Evolutionary conservation across 2,888 invertebrate genomes (phyloP).

Genomic region (Leptinotarsa haldemani): DNA sequence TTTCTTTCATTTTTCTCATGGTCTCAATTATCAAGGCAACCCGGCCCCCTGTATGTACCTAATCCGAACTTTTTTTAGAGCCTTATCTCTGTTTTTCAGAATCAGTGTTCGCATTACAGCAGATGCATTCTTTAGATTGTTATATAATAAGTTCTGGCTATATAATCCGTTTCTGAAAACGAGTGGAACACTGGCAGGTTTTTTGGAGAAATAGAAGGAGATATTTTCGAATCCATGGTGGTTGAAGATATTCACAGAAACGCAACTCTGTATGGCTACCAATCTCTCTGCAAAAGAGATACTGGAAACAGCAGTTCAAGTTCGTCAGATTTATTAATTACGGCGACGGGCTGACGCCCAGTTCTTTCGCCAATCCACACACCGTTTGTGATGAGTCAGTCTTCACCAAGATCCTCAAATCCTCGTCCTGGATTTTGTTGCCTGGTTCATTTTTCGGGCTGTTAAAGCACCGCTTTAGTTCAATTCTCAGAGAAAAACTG

Average conservation of each 20-base stretch:
- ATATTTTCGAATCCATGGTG: conserved; percentile 82
- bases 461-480: too few species aligned
- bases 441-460: too few species aligned
- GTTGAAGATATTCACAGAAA: conserved; percentile 78
- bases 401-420: too few species aligned
- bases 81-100: conserved; percentile 47
- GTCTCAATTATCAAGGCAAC: too few species aligned
- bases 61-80: background rate
- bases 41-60: background rate
- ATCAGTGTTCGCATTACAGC: conserved; percentile 68
- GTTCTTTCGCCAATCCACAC: too few species aligned
- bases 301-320: conserved; percentile 62
- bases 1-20: too few species aligned
- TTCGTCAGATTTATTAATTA: conserved; percentile 54
- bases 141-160: conserved; percentile 93
- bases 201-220: conserved; percentile 85
- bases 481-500: too few species aligned
- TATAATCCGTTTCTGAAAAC: conserved; percentile 77
- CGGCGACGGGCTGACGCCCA: conserved; percentile 54
- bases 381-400: too few species aligned
- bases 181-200: conserved; percentile 81
- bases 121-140: conserved; percentile 78
- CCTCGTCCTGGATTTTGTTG: too few species aligned
- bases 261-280: conserved; percentile 86
- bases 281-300: conserved; percentile 75